Evolutionary conservation across 2,797 vertebrate genomes (phyloP), one percentile per base, ranked within the genome.

Genomic region (Pristis pectinata): DNA sequence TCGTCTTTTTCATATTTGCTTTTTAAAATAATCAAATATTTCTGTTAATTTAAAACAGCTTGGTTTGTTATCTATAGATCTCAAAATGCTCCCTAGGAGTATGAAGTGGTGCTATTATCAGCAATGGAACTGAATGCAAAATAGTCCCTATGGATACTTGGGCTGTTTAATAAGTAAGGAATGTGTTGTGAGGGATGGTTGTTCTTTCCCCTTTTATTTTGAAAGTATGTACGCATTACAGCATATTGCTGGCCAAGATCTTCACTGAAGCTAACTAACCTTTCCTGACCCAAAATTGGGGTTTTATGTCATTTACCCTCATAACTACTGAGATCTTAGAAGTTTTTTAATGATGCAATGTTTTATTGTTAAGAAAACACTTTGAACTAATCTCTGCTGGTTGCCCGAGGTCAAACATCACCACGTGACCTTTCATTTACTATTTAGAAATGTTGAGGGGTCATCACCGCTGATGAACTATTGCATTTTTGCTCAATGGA

Each of bases 321-420:
- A 93, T 49, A 70, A 93, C 11, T 64, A 61, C 24, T 49, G 72
- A 34, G 70, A 74, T 53, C 92, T 94, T 56, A 94, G 67, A 94
- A 61, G 70, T 53, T 74, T 44, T 76, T 56, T 94, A 70, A 72
- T 94, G 24, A 74, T 11, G 24, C 70, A 93, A 76, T n/a, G 70
- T 30, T 94, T 67, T 72, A 94, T 72, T 94, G 70, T 94, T 74
- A 56, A 94, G 27, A 76, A 94, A 30, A 53, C 30, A 56, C 92
- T 94, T 53, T 74, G 72, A 93, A 93, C 67, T 93, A 13, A 67
- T 76, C 30, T 30, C 70, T 56, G 27, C 92, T 94, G 30, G 41
- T 94, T 2, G 67, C 27, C 67, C 9, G 24, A 49, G 49, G 30
- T 72, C 70, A 94, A 94, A 76, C 27, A n/a, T 53, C 67, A 94